Evolutionary conservation across 2,888 invertebrate species (phyloP).

Genomic region (Eutolmus rufibarbis): DNA sequence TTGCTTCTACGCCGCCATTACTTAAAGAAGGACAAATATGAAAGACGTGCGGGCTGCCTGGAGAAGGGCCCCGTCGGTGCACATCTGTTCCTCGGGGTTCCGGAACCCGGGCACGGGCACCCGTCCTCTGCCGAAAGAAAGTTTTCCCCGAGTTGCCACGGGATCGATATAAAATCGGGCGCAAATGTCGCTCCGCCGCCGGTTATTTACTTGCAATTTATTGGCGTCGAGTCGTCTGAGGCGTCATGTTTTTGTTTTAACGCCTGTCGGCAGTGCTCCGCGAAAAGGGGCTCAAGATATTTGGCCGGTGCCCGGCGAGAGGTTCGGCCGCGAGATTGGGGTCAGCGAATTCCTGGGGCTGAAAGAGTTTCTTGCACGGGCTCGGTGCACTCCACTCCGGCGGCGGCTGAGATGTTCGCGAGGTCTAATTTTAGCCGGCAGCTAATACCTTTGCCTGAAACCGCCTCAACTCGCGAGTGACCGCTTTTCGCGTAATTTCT

Average conservation of each 20-base stretch:
- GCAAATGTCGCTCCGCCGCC: not conserved
- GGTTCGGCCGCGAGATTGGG: conserved; percentile 8
- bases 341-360: conserved; percentile 24
- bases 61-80: not conserved
- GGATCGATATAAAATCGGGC: not conserved
- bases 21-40: not conserved
- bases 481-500: not conserved
- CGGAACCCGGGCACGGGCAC: not conserved
- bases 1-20: not conserved
- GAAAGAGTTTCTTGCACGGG: conserved; percentile 5
- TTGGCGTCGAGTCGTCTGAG: not conserved
- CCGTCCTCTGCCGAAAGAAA: not conserved
- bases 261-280: not conserved
- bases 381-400: not conserved
- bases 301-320: not conserved
- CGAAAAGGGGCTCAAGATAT: not conserved
- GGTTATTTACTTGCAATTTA: not conserved
- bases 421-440: not conserved
- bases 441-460: not conserved
- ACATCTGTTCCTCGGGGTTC: not conserved
- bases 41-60: not conserved
- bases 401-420: not conserved
- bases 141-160: not conserved
- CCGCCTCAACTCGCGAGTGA: not conserved
- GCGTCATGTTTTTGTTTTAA: not conserved